Percentiles rank a stretch among this genome's conserved stretches.
These are phyloP conservation scores for Pseudomugil gertrudae DNA, from an alignment of 2,797 vertebrate genomes.

Conservation along the genomic window DNA sequence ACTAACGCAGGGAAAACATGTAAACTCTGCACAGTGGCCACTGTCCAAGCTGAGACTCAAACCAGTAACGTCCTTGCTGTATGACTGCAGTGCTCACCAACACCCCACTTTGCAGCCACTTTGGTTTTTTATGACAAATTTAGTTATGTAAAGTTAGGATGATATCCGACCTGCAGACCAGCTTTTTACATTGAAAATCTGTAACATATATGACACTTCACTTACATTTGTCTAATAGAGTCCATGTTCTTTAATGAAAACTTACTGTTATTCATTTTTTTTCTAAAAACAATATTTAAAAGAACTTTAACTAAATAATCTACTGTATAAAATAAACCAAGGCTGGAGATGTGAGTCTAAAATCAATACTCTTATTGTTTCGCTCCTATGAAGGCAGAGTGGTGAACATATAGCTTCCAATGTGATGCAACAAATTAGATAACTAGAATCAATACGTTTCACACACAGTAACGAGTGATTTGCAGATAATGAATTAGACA, in stretches of 20 bases:
- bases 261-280: not conserved
- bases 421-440: conserved; percentile 51
- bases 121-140: too few species aligned
- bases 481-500: conserved; percentile 38
- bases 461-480: conserved; percentile 39
- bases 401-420: conserved; percentile 13
- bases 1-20: too few species aligned
- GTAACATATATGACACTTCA: conserved; percentile 2
- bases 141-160: too few species aligned
- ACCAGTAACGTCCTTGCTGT: too few species aligned
- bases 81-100: too few species aligned
- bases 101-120: too few species aligned
- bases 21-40: too few species aligned
- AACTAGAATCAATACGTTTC: conserved; percentile 40
- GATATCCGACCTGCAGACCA: too few species aligned
- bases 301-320: not conserved
- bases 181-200: not conserved
- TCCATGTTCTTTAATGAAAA: not conserved
- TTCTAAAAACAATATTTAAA: not conserved
- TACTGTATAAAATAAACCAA: not conserved
- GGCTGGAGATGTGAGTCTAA: conserved; percentile 10
- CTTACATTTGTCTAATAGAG: not conserved
- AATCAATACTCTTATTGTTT: conserved; percentile 20
- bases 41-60: too few species aligned
- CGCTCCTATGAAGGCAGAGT: conserved; percentile 23